Evolutionary conservation across 2,888 invertebrate species (phyloP).

Genomic region (Ectropis crepuscularia): DNA sequence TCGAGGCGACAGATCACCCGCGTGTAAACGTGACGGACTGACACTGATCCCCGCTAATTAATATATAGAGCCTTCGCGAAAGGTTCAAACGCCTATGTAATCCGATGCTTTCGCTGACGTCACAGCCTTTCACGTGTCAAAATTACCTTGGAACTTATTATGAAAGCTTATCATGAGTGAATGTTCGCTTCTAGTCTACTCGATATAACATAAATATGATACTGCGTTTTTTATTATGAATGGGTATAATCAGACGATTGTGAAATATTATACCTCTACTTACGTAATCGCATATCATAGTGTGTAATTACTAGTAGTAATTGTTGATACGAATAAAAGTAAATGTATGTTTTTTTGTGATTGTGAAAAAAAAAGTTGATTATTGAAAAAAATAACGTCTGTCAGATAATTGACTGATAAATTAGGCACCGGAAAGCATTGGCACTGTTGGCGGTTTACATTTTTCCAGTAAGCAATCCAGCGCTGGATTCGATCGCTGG

Average conservation of each 20-base stretch:
- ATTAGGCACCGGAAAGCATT: too few species aligned
- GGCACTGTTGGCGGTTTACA: too few species aligned
- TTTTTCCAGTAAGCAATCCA: too few species aligned
- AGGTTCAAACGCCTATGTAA: slow-evolving; percentile 49
- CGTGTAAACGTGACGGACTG: slow-evolving; percentile 53
- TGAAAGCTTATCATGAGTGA: slow-evolving; percentile 3
- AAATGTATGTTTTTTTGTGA: too few species aligned
- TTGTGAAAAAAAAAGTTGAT: too few species aligned
- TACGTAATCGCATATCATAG: too few species aligned
- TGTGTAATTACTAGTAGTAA: too few species aligned
- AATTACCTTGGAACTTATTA: slow-evolving; percentile 9
- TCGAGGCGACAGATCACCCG: slow-evolving; percentile 49
- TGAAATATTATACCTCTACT: too few species aligned
- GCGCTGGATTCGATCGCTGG: too few species aligned
- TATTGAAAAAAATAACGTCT: too few species aligned
- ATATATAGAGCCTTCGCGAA: slow-evolving; percentile 51
- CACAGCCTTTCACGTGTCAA: slow-evolving; percentile 25
- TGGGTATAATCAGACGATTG: neutral
- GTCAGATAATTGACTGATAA: too few species aligned
- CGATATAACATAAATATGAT: slow-evolving; percentile 3
- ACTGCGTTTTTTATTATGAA: neutral
- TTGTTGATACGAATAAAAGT: too few species aligned
- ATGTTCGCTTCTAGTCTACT: slow-evolving; percentile 22
- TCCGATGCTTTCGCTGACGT: slow-evolving; percentile 30
- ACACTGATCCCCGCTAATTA: slow-evolving; percentile 57